These are phyloP conservation scores for Alces alces DNA, from an alignment of 2,113 vertebrate genomes.

Conservation along the genomic window DNA sequence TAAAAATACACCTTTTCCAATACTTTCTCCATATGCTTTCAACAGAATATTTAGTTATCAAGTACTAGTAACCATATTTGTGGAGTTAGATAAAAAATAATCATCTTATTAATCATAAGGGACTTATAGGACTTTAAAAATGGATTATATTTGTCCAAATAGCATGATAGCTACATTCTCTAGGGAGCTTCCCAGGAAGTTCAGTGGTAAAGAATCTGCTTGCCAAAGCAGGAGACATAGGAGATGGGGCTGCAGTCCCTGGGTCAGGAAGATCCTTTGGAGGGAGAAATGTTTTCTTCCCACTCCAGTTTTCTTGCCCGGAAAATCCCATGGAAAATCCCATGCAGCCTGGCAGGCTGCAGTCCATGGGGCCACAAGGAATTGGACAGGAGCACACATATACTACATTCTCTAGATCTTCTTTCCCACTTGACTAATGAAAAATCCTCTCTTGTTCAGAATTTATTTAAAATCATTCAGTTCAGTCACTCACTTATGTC, in stretches of 20 bases:
- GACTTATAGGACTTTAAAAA: neutral
- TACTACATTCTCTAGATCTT: neutral
- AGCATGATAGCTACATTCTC: neutral
- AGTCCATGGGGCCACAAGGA: neutral
- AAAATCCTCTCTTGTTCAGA: neutral
- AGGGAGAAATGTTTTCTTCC: neutral
- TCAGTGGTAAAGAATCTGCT: neutral
- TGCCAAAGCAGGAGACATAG: neutral
- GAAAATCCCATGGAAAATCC: neutral
- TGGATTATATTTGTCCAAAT: neutral
- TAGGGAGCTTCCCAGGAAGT: neutral
- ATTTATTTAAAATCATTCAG: slow-evolving; percentile 10
- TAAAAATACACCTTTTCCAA: neutral
- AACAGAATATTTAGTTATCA: neutral
- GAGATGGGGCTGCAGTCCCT: neutral
- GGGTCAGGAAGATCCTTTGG: neutral
- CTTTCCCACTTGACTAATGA: neutral
- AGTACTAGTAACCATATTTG: neutral
- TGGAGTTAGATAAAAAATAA: neutral
- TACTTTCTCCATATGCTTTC: neutral
- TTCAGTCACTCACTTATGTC: neutral
- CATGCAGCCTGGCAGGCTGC: neutral
- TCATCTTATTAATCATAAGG: neutral
- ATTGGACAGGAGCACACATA: neutral
- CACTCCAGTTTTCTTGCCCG: neutral